Conservation (phyloP, 2,888 invertebrate genomes). For the Dioctria linearis region DNA sequence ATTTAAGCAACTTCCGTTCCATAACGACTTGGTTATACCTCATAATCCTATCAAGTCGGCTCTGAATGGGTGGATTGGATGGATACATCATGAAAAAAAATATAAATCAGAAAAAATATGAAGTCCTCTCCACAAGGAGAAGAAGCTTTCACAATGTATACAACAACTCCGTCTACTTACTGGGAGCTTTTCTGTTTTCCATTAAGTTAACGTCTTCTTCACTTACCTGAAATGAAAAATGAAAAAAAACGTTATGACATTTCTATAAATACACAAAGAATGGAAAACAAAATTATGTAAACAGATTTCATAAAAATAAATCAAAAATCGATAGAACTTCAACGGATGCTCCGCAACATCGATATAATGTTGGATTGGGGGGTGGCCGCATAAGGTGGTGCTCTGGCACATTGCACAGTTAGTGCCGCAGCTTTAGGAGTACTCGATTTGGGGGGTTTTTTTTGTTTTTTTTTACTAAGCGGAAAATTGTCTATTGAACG, state of each 20-base stretch:
- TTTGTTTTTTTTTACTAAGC: slow-evolving; percentile 11
- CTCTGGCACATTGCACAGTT: too few relatives aligned
- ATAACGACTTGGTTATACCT: too few relatives aligned
- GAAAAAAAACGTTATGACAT: slow-evolving; percentile 32
- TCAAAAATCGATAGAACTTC: slow-evolving; percentile 33
- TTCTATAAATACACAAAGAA: slow-evolving; percentile 39
- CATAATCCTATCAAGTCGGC: too few relatives aligned
- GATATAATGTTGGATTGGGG: background rate
- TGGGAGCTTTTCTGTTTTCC: background rate
- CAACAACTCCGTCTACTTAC: too few relatives aligned
- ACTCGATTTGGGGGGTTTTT: too few relatives aligned
- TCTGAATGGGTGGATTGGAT: too few relatives aligned
- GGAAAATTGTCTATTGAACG: slow-evolving; percentile 11
- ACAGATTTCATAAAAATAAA: slow-evolving; percentile 37
- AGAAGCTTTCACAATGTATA: too few relatives aligned
- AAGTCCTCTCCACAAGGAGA: too few relatives aligned
- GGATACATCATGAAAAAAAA: too few relatives aligned
- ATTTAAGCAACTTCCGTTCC: too few relatives aligned
- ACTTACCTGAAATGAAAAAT: slow-evolving; percentile 43
- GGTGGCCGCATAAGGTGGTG: background rate
- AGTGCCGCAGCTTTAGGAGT: too few relatives aligned
- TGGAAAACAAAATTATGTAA: slow-evolving; percentile 35
- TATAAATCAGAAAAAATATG: too few relatives aligned
- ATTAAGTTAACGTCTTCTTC: slow-evolving; percentile 37
- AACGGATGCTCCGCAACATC: background rate